These are phyloP conservation scores for Selenia dentaria DNA, from an alignment of 2,888 invertebrate species.

Conservation along the genomic window DNA sequence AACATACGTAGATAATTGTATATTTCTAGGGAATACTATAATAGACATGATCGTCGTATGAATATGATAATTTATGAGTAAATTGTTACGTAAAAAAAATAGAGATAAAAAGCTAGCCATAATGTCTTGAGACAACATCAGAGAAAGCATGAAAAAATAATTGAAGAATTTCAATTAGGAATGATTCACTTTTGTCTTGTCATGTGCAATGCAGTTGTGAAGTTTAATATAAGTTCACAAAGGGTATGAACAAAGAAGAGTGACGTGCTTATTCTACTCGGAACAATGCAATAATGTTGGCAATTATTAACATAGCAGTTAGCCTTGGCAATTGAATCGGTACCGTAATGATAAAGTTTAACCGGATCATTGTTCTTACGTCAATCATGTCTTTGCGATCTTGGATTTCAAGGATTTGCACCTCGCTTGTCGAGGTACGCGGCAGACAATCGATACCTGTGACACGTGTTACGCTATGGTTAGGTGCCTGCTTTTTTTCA, in stretches of 20 bases:
- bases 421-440: slow-evolving; percentile 23
- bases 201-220: background rate
- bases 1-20: no score
- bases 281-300: slow-evolving; percentile 14
- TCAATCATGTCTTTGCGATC: slow-evolving; percentile 22
- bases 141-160: no score
- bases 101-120: no score
- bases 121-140: no score
- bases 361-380: slow-evolving; percentile 23
- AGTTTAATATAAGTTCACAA: slow-evolving; percentile 6
- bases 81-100: no score
- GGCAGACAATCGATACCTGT: slow-evolving; percentile 31
- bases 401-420: slow-evolving; percentile 29
- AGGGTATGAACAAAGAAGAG: slow-evolving; percentile 28
- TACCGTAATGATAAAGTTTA: slow-evolving; percentile 21
- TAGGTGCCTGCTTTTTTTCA: slow-evolving; percentile 23
- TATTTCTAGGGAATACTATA: no score
- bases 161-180: no score
- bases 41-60: no score
- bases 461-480: slow-evolving; percentile 29
- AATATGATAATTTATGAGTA: no score
- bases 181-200: background rate
- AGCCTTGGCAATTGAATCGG: slow-evolving; percentile 27
- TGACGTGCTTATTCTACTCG: slow-evolving; percentile 19
- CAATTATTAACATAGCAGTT: slow-evolving; percentile 6